A percentile compares a stretch with the other conserved stretches of the same genome.
phyloP scores from a whole-genome alignment of 2,888 invertebrate genomes.

The Xanthostigma xanthostigma region DNA sequence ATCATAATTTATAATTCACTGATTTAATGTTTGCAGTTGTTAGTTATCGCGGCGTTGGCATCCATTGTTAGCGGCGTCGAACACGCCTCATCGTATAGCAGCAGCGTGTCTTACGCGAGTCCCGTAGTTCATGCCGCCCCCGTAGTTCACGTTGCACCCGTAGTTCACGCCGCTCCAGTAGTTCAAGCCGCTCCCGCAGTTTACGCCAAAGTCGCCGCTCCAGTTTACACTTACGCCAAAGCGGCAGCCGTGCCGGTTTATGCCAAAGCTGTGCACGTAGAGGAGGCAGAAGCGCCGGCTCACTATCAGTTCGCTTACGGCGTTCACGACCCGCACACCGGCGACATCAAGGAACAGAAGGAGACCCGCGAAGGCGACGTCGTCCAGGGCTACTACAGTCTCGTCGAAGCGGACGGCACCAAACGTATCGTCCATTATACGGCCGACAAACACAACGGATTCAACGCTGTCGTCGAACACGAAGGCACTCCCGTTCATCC shows the following conservation, averaged over 20 bases:
- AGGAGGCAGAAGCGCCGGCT: not conserved
- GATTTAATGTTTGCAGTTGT: too few species aligned
- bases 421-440: constrained; percentile 2
- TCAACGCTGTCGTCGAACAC: constrained; percentile 3
- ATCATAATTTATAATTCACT: too few species aligned
- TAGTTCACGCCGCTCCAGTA: too few species aligned
- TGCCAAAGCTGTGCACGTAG: constrained; percentile 8
- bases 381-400: not conserved
- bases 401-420: constrained; percentile 1
- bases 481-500: constrained; percentile 1
- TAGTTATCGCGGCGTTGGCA: too few species aligned
- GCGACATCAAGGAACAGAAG: constrained; percentile 2
- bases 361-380: not conserved
- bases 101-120: too few species aligned
- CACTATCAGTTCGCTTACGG: not conserved
- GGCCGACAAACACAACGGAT: constrained; percentile 1
- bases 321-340: constrained; percentile 1
- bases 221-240: too few species aligned
- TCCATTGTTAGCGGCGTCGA: too few species aligned
- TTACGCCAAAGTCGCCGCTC: too few species aligned
- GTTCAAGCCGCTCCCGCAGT: too few species aligned
- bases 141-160: too few species aligned
- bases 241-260: constrained; percentile 13
- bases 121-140: too few species aligned
- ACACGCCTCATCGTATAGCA: too few species aligned